Evolutionary conservation across 1,140 invertebrate genomes (phyloP), one percentile per base, ranked within the genome.

Genomic region (Halesus radiatus): DNA sequence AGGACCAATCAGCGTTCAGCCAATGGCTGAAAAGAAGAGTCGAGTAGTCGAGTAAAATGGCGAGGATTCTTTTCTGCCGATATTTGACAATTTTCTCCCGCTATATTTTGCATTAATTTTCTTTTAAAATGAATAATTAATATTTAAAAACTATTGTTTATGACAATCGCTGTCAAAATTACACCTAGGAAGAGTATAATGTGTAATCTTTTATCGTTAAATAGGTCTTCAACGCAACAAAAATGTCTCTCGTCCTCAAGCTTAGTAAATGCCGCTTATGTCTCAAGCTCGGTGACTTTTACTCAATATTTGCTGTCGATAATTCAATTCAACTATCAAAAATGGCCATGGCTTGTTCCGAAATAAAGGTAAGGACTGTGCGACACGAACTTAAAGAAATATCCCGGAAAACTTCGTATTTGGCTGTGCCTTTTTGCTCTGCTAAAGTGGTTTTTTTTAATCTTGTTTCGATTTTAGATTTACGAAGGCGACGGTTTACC

Each of bases 311-410:
- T 79, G 88, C 88, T 70, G 84, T 87, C 83, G 88, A 89, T 84
- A 89, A 89, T 84, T 86, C 87, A 70, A 81, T 90, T 26, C 90
- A 91, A 84, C 85, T 91, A 29, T 88, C 91, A 20, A 90, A 91
- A 84, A 91, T 91, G 89, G 88, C 90, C 76, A 91, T 91, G 90
- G 90, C 91, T 84, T 92, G 91, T 85, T 87, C 90, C 26, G 87
- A 89, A 70, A 86, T 92, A 54, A 89, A 91, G 85, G 91, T 91
- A 64, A 64, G 37, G 37, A 45, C 10, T 13, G 37, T 45, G 37
- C 37, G 37, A 45, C 8, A 1, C 37, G 37, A 45, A 45, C 37
- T 45, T 13, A 10, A 13, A 45, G 37, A 45, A 45, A 45, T 45
- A 45, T 45, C 10, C 8, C 8, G 3, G 8, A 10, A 45, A 45